Base-by-base conservation (phyloP, 2,113 vertebrate genomes). In the Myanophis thanlyinensis region DNA sequence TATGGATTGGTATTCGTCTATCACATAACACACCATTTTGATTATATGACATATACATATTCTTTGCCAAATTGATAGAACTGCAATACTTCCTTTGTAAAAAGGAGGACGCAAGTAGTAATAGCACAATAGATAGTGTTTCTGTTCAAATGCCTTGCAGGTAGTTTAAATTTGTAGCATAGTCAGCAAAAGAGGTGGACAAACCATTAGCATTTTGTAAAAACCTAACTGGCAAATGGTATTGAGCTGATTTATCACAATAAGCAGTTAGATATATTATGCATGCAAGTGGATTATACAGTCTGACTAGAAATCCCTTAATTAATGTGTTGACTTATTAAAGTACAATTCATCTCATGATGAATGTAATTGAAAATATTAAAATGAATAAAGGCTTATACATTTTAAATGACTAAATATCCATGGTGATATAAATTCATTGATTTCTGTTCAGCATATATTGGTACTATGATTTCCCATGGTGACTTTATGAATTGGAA, bases 291-390 rank as follows among this genome's bases (percentile, higher is more conserved):
- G 0, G 8, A 44, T 80, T 51, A 18, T 3, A 25, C 23, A 0
- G 0, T 73, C 88, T 88, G 23, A 47, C 44, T 90, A 80, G 0
- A 0, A 35, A 2, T 40, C 15, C 49, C 5, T 90, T 88, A 89
- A 0, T 35, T 2, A 18, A 46, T 62, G 15, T 0, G 0, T 80
- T 84, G 89, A 67, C 25, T 0, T 0, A 87, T 91, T 30, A 1
- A 85, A 90, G 40, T 62, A 48, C 30, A 52, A 2, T 40, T 67
- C 52, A 30, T 40, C 48, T 20, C 53, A 86, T 5, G 35, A 5
- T 67, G 25, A 48, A 5, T 67, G 25, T 56, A 35, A 49, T 85
- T 86, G 85, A 30, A 92, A 59, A 59, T 89, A 35, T 52, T 86
- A 52, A 92, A 90, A 67, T 85, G 13, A 59, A 4, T 25, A 10